Evolutionary conservation across 2,113 vertebrate species (phyloP).

Genomic region (Petromus typicus): DNA sequence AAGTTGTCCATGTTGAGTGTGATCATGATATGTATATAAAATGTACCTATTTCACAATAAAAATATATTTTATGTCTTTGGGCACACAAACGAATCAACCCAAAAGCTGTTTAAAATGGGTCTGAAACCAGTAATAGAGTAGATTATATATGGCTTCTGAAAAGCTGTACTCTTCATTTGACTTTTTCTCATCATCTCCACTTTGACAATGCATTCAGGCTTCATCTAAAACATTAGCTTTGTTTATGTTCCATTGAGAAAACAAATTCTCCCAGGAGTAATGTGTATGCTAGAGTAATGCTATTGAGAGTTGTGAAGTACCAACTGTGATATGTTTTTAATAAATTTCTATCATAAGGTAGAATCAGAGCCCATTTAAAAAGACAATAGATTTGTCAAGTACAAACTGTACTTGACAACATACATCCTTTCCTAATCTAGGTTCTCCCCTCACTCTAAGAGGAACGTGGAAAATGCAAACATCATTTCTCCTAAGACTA

Average conservation of each 20-base stretch:
- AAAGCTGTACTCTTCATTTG: background rate
- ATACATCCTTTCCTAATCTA: background rate
- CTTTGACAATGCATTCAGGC: background rate
- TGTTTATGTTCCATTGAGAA: constrained; percentile 51
- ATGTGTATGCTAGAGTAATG: accelerated
- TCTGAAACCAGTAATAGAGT: background rate
- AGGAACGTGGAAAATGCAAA: background rate
- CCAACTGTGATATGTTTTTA: constrained; percentile 40
- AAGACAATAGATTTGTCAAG: background rate
- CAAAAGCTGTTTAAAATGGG: background rate
- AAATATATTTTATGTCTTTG: too few relatives aligned
- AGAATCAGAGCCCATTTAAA: constrained; percentile 44
- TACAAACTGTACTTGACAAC: background rate
- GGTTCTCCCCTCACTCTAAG: background rate
- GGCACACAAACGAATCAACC: background rate
- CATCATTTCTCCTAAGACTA: background rate
- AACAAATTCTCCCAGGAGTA: constrained; percentile 53
- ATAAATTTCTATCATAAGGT: constrained; percentile 53
- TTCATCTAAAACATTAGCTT: constrained; percentile 52
- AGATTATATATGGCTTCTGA: background rate
- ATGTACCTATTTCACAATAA: too few relatives aligned
- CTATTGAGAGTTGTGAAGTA: constrained; percentile 21
- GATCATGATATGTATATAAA: too few relatives aligned
- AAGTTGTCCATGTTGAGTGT: too few relatives aligned
- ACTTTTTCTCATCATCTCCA: background rate